phyloP scores from a whole-genome alignment of 2,113 vertebrate genomes.

The Pseudorectes ferrugineus region DNA sequence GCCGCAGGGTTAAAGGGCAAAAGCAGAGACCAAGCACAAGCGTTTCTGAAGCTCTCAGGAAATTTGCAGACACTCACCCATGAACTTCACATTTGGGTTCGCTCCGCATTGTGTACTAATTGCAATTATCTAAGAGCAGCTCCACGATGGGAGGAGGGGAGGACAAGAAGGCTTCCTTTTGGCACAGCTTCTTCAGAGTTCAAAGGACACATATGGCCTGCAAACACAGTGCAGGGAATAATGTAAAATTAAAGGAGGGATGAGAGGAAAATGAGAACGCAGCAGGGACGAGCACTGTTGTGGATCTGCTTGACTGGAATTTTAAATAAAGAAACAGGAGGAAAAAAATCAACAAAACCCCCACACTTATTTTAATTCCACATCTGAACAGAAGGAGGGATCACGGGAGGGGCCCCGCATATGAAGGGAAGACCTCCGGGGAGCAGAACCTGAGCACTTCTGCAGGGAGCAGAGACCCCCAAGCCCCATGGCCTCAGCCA shows the following conservation, averaged over 20 bases:
- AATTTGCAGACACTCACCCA: background rate
- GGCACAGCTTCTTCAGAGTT: constrained; percentile 28
- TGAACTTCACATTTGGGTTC: background rate
- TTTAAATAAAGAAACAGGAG: background rate
- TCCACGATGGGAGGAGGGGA: background rate
- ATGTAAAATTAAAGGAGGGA: background rate
- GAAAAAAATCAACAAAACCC: background rate
- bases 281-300: background rate
- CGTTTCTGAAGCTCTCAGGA: background rate
- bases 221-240: constrained; percentile 15
- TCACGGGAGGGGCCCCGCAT: background rate
- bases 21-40: background rate
- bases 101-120: background rate
- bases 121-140: background rate
- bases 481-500: accelerated
- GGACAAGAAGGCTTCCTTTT: constrained; percentile 33
- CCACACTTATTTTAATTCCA: background rate
- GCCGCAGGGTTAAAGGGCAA: background rate
- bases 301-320: background rate
- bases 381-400: background rate
- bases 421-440: background rate
- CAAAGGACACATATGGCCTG: constrained; percentile 31
- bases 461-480: background rate
- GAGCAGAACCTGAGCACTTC: background rate
- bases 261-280: constrained; percentile 3